Conservation (phyloP, 1,140 invertebrate genomes). For the Arion vulgaris region DNA sequence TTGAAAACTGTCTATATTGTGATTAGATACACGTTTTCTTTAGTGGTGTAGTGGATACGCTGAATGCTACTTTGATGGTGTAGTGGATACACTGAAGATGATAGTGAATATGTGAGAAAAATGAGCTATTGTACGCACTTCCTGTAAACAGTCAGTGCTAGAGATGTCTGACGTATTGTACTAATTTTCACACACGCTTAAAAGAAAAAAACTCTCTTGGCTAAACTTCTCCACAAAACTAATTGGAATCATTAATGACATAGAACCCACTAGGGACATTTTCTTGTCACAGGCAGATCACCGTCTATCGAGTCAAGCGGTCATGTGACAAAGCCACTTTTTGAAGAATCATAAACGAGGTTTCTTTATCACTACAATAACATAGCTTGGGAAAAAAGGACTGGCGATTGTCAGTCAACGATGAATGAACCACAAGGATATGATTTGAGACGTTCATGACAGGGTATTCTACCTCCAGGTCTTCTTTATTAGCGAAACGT, state of each 20-base stretch:
- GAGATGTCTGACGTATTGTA: too few species aligned
- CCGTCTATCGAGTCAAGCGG: background rate
- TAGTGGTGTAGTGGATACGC: too few species aligned
- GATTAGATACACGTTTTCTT: too few species aligned
- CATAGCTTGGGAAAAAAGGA: background rate
- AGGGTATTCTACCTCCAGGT: background rate
- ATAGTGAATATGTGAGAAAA: too few species aligned
- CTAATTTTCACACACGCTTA: too few species aligned
- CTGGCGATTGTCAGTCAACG: background rate
- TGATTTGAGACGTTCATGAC: background rate
- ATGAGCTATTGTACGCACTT: too few species aligned
- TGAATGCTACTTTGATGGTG: too few species aligned
- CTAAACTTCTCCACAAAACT: background rate
- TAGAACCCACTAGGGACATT: background rate
- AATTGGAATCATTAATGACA: background rate
- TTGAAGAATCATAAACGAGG: background rate
- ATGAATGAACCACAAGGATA: background rate
- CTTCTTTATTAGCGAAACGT: background rate
- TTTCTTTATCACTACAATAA: background rate
- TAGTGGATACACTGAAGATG: too few species aligned
- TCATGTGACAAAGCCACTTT: constrained; percentile 3
- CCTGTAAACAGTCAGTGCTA: too few species aligned
- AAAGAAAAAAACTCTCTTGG: too few species aligned
- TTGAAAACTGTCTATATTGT: too few species aligned
- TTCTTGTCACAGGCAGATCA: background rate